Evolutionary conservation across 1,140 invertebrate genomes (phyloP).

Genomic region (Ostrea edulis): DNA sequence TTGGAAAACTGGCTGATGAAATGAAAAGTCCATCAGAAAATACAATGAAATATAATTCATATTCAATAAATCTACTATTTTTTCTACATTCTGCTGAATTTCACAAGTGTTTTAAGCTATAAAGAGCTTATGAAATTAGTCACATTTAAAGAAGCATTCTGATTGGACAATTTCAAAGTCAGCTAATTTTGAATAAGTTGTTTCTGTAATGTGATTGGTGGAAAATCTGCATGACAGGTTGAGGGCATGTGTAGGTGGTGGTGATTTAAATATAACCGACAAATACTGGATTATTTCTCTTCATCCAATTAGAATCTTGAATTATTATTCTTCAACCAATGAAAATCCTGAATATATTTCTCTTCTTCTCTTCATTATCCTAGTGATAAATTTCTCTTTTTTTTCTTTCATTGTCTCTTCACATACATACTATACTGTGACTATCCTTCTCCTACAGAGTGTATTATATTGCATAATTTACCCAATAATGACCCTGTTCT

Average conservation of each 20-base stretch:
- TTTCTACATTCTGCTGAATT: not conserved
- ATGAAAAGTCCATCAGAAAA: not conserved
- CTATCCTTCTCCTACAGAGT: too few species aligned
- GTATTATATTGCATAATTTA: too few species aligned
- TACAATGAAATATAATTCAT: not conserved
- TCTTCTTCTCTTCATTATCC: too few species aligned
- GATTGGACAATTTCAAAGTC: not conserved
- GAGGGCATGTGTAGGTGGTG: slow-evolving; percentile 31
- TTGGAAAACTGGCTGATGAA: not conserved
- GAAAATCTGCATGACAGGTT: slow-evolving; percentile 2
- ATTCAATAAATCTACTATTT: not conserved
- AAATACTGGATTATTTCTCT: not conserved
- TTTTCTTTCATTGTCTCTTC: too few species aligned
- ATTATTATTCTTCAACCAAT: too few species aligned
- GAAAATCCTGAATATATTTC: too few species aligned
- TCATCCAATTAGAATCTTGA: not conserved
- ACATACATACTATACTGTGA: too few species aligned
- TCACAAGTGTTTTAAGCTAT: not conserved
- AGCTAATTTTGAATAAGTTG: not conserved
- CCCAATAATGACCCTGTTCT: too few species aligned
- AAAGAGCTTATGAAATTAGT: not conserved
- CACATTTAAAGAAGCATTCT: not conserved
- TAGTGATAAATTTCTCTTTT: too few species aligned
- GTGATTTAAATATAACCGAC: not conserved
- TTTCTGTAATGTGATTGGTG: slow-evolving; percentile 32